Percentiles rank a stretch among this genome's conserved stretches.
phyloP scores from a whole-genome alignment of 2,888 invertebrate genomes.

The Metopia argyrocephala region DNA sequence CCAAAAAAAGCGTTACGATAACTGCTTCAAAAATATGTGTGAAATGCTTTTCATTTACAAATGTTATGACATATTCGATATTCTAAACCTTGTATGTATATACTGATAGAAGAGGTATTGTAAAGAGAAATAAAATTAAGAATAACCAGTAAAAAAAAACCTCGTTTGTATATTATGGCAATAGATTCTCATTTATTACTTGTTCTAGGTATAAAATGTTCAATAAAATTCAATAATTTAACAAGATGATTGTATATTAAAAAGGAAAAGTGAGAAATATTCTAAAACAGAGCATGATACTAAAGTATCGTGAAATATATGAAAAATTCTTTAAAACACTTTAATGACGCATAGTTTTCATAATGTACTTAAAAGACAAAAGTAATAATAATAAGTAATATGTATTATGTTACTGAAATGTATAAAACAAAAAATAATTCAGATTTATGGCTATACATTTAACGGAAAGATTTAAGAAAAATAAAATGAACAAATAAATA shows the following conservation, averaged over 20 bases:
- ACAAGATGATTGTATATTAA: too few species aligned
- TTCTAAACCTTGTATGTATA: background rate
- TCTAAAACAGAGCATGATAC: too few species aligned
- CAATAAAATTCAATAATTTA: background rate
- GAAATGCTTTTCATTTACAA: background rate
- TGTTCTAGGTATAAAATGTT: conserved; percentile 11
- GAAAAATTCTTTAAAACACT: too few species aligned
- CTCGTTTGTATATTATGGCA: too few species aligned
- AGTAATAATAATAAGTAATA: background rate
- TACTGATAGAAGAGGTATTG: background rate
- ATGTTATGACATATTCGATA: background rate
- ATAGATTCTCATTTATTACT: too few species aligned
- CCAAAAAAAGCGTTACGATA: conserved; percentile 65
- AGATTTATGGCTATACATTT: too few species aligned
- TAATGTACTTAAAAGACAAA: too few species aligned
- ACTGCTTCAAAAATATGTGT: conserved; percentile 20
- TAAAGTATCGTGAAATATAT: too few species aligned
- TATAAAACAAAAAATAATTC: background rate
- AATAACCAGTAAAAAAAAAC: background rate
- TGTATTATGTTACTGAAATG: background rate
- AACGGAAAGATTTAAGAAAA: background rate
- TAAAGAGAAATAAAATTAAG: background rate
- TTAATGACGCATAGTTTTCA: too few species aligned
- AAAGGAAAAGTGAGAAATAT: too few species aligned
- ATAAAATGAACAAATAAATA: background rate